Conservation (phyloP, 2,888 invertebrate genomes). For the Protodeltote pygarga region DNA sequence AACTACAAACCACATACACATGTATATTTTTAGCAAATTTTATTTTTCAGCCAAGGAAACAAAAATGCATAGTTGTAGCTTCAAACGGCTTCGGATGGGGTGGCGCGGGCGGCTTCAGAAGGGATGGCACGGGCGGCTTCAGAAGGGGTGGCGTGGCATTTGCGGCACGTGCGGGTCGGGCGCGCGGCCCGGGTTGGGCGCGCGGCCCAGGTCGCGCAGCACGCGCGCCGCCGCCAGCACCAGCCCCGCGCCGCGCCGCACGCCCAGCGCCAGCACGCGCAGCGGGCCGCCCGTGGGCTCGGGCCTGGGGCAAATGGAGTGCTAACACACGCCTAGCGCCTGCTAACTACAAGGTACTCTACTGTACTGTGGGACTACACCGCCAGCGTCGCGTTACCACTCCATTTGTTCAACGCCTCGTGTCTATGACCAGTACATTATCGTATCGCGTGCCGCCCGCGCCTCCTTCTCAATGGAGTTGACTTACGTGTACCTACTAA, state of each 20-base stretch:
- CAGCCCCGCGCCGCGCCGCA: slow-evolving; percentile 33
- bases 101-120: slow-evolving; percentile 16
- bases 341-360: not conserved
- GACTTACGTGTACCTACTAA: too few relatives aligned
- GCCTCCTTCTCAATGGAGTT: too few relatives aligned
- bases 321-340: not conserved
- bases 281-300: slow-evolving; percentile 8
- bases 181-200: not conserved
- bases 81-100: slow-evolving; percentile 20
- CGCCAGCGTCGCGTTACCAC: not conserved
- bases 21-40: slow-evolving; percentile 14
- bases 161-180: slow-evolving; percentile 13
- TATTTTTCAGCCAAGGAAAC: slow-evolving; percentile 50
- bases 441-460: too few relatives aligned
- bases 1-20: slow-evolving; percentile 17
- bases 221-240: slow-evolving; percentile 13
- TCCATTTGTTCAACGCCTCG: too few relatives aligned
- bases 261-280: slow-evolving; percentile 25
- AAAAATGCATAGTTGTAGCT: slow-evolving; percentile 15
- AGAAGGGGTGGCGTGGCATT: slow-evolving; percentile 17
- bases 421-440: too few relatives aligned
- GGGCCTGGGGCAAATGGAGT: not conserved
- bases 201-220: slow-evolving; percentile 10
- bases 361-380: too few relatives aligned
- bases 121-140: slow-evolving; percentile 10